Percentiles rank a stretch among this genome's conserved stretches.
Evolutionary conservation across 2,113 vertebrate genomes (phyloP).

Genomic region (Clupea harengus): DNA sequence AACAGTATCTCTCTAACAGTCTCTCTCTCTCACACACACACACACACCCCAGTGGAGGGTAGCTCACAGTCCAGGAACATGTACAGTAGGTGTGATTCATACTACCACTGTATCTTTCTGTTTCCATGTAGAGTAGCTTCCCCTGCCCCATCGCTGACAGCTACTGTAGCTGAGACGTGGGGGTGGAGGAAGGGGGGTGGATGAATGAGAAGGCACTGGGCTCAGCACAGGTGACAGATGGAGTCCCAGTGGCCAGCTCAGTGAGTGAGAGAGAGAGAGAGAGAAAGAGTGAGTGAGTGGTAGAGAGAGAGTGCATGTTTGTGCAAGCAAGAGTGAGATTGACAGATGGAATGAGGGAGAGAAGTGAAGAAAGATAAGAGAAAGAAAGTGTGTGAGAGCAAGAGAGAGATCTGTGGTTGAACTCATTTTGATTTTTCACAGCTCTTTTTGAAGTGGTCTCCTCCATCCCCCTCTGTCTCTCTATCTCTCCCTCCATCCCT

Average conservation of each 20-base stretch:
- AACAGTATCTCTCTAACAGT: conserved; percentile 21
- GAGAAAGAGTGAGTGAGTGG: neutral
- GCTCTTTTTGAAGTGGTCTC: conserved; percentile 43
- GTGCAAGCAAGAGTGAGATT: conserved; percentile 11
- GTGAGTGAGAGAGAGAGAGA: neutral
- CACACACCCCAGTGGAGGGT: neutral
- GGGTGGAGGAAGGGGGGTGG: neutral
- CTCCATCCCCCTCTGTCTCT: neutral
- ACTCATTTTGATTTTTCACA: conserved; percentile 33
- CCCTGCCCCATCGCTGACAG: neutral
- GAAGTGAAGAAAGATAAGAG: conserved; percentile 29
- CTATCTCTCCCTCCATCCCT: neutral
- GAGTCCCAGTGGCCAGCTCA: conserved; percentile 15
- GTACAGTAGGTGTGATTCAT: neutral
- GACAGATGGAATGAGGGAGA: conserved; percentile 38
- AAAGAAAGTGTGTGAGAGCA: neutral
- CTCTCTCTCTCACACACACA: neutral
- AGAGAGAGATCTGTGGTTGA: conserved; percentile 31
- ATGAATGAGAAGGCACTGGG: neutral
- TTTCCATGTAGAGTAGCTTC: neutral
- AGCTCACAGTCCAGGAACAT: neutral
- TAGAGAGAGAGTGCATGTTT: neutral
- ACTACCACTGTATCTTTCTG: neutral
- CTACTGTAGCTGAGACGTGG: neutral
- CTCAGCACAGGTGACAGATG: conserved; percentile 13